Conservation (phyloP, 2,113 vertebrate species). For the Solea senegalensis region DNA sequence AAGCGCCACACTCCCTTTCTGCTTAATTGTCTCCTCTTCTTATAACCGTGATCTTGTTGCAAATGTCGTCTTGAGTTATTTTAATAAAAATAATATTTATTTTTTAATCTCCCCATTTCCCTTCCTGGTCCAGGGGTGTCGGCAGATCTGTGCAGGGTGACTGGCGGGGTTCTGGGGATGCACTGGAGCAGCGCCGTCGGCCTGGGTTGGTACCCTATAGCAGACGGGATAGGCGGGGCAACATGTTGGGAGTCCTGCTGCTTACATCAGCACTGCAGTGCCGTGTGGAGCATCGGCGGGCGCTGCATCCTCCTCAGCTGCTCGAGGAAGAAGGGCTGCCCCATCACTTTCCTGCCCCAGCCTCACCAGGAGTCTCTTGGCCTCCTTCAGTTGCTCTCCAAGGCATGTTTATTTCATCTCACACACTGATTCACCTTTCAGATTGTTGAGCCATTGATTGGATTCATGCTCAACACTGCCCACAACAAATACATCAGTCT, state of each 20-base stretch:
- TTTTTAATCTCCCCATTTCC: neutral
- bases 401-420: constrained; percentile 31
- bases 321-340: constrained; percentile 55
- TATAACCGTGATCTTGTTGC: neutral
- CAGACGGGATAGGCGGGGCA: constrained; percentile 59
- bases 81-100: neutral
- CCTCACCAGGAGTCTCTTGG: constrained; percentile 75
- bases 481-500: too few species aligned
- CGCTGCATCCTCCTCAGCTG: constrained; percentile 80
- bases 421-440: neutral
- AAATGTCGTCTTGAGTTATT: neutral
- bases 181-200: constrained; percentile 76
- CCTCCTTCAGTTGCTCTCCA: constrained; percentile 77
- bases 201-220: constrained; percentile 79
- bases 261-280: constrained; percentile 73
- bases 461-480: too few species aligned
- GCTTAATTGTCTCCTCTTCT: neutral
- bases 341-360: constrained; percentile 67
- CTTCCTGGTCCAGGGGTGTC: constrained; percentile 55
- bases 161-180: constrained; percentile 79
- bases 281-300: constrained; percentile 80
- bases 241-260: constrained; percentile 83
- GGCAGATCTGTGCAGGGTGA: constrained; percentile 75
- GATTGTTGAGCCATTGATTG: neutral
- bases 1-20: neutral